phyloP scores from a whole-genome alignment of 1,140 invertebrate genomes.

The Pseudomyrmex concolor region DNA sequence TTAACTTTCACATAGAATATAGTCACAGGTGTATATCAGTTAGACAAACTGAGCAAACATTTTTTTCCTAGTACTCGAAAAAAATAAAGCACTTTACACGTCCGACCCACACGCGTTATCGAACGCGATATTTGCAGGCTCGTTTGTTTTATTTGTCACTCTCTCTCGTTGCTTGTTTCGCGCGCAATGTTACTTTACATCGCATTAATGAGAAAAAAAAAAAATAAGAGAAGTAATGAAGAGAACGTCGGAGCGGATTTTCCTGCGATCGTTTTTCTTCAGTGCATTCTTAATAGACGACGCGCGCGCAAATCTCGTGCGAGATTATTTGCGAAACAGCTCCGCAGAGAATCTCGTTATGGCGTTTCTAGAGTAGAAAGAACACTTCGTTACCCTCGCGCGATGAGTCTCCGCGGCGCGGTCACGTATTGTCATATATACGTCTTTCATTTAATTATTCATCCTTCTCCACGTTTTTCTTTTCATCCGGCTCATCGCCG shows the following conservation, averaged over 20 bases:
- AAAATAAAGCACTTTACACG: background rate
- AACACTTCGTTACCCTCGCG: slow-evolving; percentile 31
- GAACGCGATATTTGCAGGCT: background rate
- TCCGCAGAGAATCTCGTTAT: slow-evolving; percentile 39
- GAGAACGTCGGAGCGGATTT: slow-evolving; percentile 44
- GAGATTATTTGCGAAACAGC: slow-evolving; percentile 46
- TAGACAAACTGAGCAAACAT: background rate
- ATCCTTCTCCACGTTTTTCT: background rate
- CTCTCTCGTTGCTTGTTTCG: slow-evolving; percentile 1
- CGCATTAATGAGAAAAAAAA: slow-evolving; percentile 46
- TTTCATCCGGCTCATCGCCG: no score
- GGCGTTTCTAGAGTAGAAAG: slow-evolving; percentile 13
- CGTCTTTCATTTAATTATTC: slow-evolving; percentile 46
- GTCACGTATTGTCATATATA: slow-evolving; percentile 42
- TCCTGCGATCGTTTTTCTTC: slow-evolving; percentile 50
- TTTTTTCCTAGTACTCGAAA: background rate
- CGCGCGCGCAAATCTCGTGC: background rate
- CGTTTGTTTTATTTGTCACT: slow-evolving; percentile 8
- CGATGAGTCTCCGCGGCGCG: background rate
- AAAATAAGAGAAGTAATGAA: slow-evolving; percentile 52
- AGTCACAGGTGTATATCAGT: background rate
- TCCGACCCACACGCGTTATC: background rate
- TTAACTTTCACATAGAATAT: no score
- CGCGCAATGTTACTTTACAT: slow-evolving; percentile 38
- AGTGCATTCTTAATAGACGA: slow-evolving; percentile 16